Percentiles rank a stretch among this genome's conserved stretches.
These are phyloP conservation scores for Cnemophilus loriae DNA, from an alignment of 2,113 vertebrate genomes.

Conservation along the genomic window DNA sequence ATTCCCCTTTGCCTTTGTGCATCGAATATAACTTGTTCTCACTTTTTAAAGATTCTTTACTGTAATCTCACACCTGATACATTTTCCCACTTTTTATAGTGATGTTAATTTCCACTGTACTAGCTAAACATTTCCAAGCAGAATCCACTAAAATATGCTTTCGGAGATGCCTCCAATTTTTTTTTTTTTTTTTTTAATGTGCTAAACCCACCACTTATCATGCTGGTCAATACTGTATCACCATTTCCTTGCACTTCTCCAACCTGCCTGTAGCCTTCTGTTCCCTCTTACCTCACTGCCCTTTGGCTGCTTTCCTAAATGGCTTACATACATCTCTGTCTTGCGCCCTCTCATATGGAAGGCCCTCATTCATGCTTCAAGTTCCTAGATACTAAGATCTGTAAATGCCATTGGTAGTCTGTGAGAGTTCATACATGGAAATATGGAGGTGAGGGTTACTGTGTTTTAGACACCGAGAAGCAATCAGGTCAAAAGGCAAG, in stretches of 20 bases:
- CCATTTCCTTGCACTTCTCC: not conserved
- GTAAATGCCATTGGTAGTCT: not conserved
- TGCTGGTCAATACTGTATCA: not conserved
- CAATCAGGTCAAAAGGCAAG: not conserved
- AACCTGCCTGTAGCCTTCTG: not conserved
- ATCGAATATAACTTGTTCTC: not conserved
- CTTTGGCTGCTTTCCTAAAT: not conserved
- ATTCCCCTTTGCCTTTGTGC: not conserved
- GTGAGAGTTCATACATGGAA: not conserved
- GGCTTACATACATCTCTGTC: not conserved
- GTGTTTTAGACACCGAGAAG: not conserved
- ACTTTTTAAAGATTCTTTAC: not conserved
- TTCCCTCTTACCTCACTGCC: not conserved
- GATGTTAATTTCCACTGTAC: not conserved
- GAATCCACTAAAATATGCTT: not conserved
- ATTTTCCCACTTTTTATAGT: not conserved
- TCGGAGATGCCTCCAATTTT: not conserved
- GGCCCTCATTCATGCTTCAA: not conserved
- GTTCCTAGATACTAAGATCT: not conserved
- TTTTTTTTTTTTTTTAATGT: not conserved
- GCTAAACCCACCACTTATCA: not conserved
- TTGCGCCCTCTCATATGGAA: not conserved
- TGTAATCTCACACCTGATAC: not conserved
- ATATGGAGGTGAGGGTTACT: not conserved
- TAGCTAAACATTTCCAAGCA: not conserved